Conservation (phyloP, 1,140 invertebrate species). For the Neoseiulus cucumeris region DNA sequence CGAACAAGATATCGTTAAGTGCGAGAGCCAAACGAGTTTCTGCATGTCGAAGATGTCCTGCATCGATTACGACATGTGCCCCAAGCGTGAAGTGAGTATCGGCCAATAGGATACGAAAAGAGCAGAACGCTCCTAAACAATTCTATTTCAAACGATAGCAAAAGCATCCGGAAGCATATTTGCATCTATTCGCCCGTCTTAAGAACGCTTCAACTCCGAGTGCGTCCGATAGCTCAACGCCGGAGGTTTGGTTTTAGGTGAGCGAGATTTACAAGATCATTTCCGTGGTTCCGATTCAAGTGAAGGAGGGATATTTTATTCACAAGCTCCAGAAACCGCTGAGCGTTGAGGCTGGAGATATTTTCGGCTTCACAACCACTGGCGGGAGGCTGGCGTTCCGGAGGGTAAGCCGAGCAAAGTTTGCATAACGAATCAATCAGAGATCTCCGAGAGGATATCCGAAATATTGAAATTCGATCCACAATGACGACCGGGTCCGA, state of each 20-base stretch:
- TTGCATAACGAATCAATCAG: neutral
- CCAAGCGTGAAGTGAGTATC: neutral
- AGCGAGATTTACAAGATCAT: constrained; percentile 16
- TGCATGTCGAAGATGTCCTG: neutral
- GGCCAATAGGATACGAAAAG: neutral
- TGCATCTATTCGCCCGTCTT: constrained; percentile 6
- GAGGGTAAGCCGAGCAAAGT: neutral
- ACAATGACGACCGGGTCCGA: no score
- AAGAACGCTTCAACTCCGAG: constrained; percentile 13
- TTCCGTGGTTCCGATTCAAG: constrained; percentile 15
- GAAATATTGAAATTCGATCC: neutral
- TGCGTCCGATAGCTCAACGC: no score
- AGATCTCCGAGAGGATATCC: neutral
- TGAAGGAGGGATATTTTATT: constrained; percentile 17
- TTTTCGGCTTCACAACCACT: constrained; percentile 17
- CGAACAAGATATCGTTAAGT: neutral
- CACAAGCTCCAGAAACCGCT: constrained; percentile 14
- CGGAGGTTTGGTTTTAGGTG: constrained; percentile 11
- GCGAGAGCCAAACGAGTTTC: neutral
- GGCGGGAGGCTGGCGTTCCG: constrained; percentile 16
- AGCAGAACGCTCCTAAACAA: constrained; percentile 8
- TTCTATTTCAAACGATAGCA: constrained; percentile 12
- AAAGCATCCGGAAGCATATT: constrained; percentile 11
- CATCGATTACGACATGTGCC: constrained; percentile 8
- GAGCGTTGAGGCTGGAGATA: constrained; percentile 16